Evolutionary conservation across 2,113 vertebrate genomes (phyloP), one percentile per base, ranked within the genome.

Genomic region (Forbesichthys papilliferus): DNA sequence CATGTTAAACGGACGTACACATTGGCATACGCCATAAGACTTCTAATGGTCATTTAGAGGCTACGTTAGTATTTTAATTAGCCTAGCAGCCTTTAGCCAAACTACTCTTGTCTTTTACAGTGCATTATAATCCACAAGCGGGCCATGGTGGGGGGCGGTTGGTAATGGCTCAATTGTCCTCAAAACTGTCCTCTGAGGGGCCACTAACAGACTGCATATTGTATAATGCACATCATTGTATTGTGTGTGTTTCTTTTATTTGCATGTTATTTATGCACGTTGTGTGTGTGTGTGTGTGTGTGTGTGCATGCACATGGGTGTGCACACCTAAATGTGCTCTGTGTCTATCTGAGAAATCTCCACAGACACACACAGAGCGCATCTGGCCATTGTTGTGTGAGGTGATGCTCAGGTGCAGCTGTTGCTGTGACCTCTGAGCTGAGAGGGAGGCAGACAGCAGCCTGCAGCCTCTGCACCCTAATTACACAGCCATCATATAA

Each of bases 401-500:
- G 63, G 71, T 77, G 77, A 78, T 79, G 68, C 84, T 84, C 84
- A 86, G 88, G 87, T 90, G 88, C 84, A 87, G 79, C 87, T 79
- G 81, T 86, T 86, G 85, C 86, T 87, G 75, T 90, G 83, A 90
- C 89, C 86, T 85, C 78, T 84, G 85, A 78, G 84, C 78, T 78
- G 82, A 88, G 80, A 82, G 84, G 74, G 80, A 82, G 84, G 74
- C 78, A 87, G 88, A 84, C 87, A 86, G 84, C 77, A 82, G 83
- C 83, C 83, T 75, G 76, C 79, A 87, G 86, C 84, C 86, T 87
- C 87, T 84, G 83, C 86, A 89, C 81, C 84, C 85, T 90, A 87
- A 91, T 91, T 90, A 90, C 87, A 88, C 67, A 82, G 66, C 87
- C 80, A 87, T 91, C 88, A 92, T 91, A 91, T 91, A 92, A 91